Evolutionary conservation across 1,140 invertebrate genomes (phyloP).

Genomic region (Orchesella cincta): DNA sequence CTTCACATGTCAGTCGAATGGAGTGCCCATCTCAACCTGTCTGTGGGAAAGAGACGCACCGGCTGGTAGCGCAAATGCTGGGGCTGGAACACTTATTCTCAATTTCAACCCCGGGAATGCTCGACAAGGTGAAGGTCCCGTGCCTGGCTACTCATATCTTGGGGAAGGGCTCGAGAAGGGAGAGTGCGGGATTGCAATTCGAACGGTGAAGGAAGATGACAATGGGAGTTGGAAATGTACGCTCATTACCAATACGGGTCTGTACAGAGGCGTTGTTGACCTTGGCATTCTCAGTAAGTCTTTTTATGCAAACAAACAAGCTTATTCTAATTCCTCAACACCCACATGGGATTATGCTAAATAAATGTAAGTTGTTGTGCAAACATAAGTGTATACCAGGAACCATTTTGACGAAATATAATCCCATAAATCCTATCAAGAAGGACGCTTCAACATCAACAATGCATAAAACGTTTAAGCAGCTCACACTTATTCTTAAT

Average conservation of each 20-base stretch:
- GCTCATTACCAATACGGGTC: slow-evolving; percentile 17
- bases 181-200: slow-evolving; percentile 40
- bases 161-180: slow-evolving; percentile 44
- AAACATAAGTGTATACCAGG: background rate
- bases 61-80: background rate
- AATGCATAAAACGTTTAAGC: background rate
- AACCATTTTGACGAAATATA: background rate
- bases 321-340: background rate
- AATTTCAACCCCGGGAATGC: slow-evolving; percentile 15
- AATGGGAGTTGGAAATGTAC: slow-evolving; percentile 47
- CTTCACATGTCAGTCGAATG: slow-evolving; percentile 45
- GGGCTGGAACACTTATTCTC: background rate
- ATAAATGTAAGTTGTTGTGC: background rate
- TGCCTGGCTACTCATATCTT: slow-evolving; percentile 39
- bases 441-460: background rate
- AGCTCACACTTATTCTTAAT: background rate
- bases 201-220: slow-evolving; percentile 40
- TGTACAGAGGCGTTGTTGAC: slow-evolving; percentile 40
- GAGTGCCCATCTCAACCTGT: slow-evolving; percentile 35
- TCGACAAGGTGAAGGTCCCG: background rate
- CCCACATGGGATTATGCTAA: background rate
- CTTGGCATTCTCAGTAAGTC: slow-evolving; percentile 47
- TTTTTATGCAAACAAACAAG: background rate
- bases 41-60: slow-evolving; percentile 43
- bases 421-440: background rate